Evolutionary conservation across 2,113 vertebrate species (phyloP).

Genomic region (Abramis brama): DNA sequence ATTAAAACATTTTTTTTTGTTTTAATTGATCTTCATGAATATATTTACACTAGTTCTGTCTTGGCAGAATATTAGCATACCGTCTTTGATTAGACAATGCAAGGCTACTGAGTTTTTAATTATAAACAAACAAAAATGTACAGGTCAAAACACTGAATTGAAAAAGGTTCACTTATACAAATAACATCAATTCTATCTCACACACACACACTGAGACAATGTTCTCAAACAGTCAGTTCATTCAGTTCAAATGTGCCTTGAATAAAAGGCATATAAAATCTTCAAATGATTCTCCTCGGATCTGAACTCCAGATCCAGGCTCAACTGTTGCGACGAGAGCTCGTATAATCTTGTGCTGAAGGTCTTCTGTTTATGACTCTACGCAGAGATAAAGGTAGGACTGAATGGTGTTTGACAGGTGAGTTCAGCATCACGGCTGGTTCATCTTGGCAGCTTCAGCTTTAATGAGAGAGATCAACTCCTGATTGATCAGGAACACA

Average conservation of each 20-base stretch:
- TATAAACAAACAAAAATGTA: not conserved
- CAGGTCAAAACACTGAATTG: not conserved
- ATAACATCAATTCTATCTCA: not conserved
- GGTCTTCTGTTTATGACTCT: not conserved
- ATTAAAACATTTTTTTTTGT: not conserved
- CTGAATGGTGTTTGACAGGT: not conserved
- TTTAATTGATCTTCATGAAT: not conserved
- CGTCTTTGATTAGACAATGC: not conserved
- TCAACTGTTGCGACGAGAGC: not conserved
- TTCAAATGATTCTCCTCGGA: not conserved
- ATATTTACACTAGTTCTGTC: constrained; percentile 17
- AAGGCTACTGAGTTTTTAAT: not conserved
- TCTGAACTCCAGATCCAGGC: not conserved
- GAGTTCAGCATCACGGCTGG: constrained; percentile 79
- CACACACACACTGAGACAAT: not conserved
- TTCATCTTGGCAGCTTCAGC: constrained; percentile 93
- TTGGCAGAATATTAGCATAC: constrained; percentile 1
- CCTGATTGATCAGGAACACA: constrained; percentile 96
- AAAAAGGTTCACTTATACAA: not conserved
- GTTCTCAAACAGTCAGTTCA: not conserved
- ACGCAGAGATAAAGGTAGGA: not conserved
- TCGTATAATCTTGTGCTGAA: not conserved
- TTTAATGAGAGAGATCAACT: constrained; percentile 93
- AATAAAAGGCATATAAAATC: constrained; percentile 1
- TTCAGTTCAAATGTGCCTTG: not conserved